Percentiles rank a stretch among this genome's conserved stretches.
Conservation (phyloP, 2,113 vertebrate species). For the Nannobrachium achirus region DNA sequence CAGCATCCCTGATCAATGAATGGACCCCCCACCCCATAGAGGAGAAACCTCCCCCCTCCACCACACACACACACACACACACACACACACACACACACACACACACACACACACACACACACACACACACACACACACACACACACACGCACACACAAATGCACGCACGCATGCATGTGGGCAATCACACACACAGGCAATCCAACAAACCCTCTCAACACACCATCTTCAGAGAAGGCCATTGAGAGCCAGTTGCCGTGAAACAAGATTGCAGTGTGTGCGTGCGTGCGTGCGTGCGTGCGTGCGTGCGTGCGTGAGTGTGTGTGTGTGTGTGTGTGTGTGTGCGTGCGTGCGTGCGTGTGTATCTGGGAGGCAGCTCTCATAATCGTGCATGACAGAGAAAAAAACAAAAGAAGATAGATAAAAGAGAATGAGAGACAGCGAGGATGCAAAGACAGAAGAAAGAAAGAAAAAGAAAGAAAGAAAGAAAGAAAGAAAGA, state of each 20-base stretch:
- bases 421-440: background rate
- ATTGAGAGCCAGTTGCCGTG: conserved; percentile 62
- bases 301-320: background rate
- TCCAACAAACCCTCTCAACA: background rate
- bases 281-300: conserved; percentile 12
- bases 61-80: conserved; percentile 2
- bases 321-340: no score
- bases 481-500: background rate
- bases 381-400: background rate
- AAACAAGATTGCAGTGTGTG: conserved; percentile 63
- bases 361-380: no score
- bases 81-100: conserved; percentile 19
- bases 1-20: background rate
- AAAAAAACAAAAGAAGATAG: conserved; percentile 17
- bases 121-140: conserved; percentile 13
- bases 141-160: conserved; percentile 16
- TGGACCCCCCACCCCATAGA: no score
- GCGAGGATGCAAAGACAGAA: background rate
- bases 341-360: no score
- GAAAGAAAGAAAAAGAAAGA: background rate
- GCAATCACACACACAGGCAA: background rate
- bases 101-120: background rate
- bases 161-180: background rate
- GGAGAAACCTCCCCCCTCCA: conserved; percentile 14
- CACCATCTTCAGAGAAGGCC: conserved; percentile 26